Base-by-base conservation (phyloP, 2,797 vertebrate species). In the Lophotriccus pileatus region DNA sequence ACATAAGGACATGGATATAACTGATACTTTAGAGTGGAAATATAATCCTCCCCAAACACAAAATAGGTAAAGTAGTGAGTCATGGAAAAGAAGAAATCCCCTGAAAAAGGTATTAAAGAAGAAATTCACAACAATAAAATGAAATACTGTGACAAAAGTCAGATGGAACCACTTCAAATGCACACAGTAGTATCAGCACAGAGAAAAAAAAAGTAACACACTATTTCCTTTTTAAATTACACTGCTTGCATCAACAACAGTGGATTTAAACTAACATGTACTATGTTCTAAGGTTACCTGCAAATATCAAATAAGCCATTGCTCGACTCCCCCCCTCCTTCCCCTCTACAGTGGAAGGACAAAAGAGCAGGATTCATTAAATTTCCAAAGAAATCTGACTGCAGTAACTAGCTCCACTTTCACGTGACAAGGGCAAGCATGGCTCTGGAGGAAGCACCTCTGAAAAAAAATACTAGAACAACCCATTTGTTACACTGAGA, bases 391-490 rank as follows among this genome's bases (percentile, higher is more conserved):
- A 91, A 86, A 90, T 68, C 7, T 93, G 64, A 93, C 70, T 87
- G 91, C 2, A 58, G 83, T 58, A 87, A 95, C 80, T 91, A 96
- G 55, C 43, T 94, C 63, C 83, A 73, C 59, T 81, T 66, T 75
- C 73, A 86, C 0, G 0, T 59, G 60, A 84, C 56, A 95, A 82
- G 67, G 32, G 39, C 22, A 81, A 94, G 56, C 66, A 86, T 2
- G 6, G 47, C 8, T 91, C 84, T 90, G 70, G 28, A 96, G 74
- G 79, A 83, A 87, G 70, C 23, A 74, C 18, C 30, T 84, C 91
- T 93, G 87, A 76, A 95, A 94, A 94, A 87, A 91, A 87, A 72
- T 9, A 91, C 91, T 94, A 44, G 49, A 94, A 94, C 46, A 84
- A 82, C 39, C 50, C 66, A 86, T 78, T 37, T 58, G 39, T 94